These are phyloP conservation scores for Limanda limanda DNA, from an alignment of 2,113 vertebrate species.

Conservation along the genomic window DNA sequence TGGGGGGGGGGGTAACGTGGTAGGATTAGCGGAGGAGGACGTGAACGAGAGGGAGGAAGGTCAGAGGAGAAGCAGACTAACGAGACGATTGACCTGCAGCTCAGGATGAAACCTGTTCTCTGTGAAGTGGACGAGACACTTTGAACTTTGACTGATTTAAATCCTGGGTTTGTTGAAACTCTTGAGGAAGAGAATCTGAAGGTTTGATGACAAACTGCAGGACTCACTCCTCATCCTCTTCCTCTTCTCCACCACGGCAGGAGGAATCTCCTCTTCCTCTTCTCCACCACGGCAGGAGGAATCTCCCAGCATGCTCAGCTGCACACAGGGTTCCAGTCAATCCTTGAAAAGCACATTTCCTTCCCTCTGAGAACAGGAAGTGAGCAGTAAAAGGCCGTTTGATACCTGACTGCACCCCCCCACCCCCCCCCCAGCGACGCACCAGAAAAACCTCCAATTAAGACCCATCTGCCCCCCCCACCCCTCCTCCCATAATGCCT, in stretches of 20 bases:
- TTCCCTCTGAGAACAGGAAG: slow-evolving; percentile 61
- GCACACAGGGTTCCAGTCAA: slow-evolving; percentile 29
- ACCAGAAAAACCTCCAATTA: slow-evolving; percentile 60
- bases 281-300: too few species aligned
- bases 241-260: too few species aligned
- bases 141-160: too few species aligned
- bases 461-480: slow-evolving; percentile 50
- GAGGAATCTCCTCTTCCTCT: too few species aligned
- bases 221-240: background rate
- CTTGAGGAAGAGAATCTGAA: too few species aligned
- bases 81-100: too few species aligned
- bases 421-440: slow-evolving; percentile 37
- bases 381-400: slow-evolving; percentile 58
- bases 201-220: too few species aligned
- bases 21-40: too few species aligned
- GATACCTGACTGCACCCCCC: slow-evolving; percentile 62
- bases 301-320: slow-evolving; percentile 55
- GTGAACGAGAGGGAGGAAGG: background rate
- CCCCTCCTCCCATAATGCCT: slow-evolving; percentile 60
- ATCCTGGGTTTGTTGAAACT: too few species aligned
- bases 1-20: background rate
- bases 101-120: too few species aligned
- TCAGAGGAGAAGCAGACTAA: too few species aligned
- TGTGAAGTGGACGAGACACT: too few species aligned
- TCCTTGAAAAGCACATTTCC: slow-evolving; percentile 49